Conservation (phyloP, 2,888 invertebrate species). For the Chironomus riparius region DNA sequence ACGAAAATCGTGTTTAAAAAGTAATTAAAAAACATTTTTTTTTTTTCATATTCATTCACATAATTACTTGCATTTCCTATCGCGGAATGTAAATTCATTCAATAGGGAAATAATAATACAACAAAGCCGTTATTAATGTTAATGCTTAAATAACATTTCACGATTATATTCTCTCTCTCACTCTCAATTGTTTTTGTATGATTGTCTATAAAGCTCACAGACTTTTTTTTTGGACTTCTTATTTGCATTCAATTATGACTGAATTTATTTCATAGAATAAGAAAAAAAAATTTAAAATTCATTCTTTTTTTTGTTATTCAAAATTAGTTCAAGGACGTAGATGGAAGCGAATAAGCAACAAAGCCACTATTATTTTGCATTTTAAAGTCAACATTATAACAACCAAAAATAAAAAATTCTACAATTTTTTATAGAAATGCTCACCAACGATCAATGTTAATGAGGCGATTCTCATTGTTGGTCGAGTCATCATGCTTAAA, state of each 20-base stretch:
- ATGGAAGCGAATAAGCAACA: background rate
- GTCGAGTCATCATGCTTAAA: too few relatives aligned
- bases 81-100: background rate
- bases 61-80: background rate
- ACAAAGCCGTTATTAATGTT: background rate
- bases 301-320: too few relatives aligned
- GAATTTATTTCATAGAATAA: background rate
- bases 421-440: background rate
- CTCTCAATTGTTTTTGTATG: background rate
- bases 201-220: background rate
- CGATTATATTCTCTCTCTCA: background rate
- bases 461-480: background rate
- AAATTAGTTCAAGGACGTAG: constrained; percentile 17
- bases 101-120: background rate
- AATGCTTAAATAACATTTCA: background rate
- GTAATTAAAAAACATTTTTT: background rate
- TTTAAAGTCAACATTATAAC: background rate
- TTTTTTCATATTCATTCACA: background rate
- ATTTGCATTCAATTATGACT: background rate
- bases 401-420: background rate
- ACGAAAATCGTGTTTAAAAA: background rate
- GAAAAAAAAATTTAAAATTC: background rate
- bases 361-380: background rate
- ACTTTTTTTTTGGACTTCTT: background rate
- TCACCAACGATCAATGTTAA: background rate